phyloP scores from a whole-genome alignment of 1,140 invertebrate species.

The Popillia japonica region DNA sequence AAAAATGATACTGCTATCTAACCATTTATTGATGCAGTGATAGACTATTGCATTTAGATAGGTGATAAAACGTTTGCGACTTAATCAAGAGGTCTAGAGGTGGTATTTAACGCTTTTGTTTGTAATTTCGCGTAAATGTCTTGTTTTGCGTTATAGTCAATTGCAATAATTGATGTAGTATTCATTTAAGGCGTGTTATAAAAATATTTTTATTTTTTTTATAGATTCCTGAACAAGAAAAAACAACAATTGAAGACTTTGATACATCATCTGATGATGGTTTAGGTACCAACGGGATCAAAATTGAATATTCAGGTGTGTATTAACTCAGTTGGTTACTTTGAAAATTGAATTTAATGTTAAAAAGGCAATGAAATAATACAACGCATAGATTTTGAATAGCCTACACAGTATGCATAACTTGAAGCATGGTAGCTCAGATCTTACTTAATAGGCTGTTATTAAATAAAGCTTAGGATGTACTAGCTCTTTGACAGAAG shows the following conservation, averaged over 20 bases:
- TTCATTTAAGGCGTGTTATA: not conserved
- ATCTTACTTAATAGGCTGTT: no score
- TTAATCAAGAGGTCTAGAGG: not conserved
- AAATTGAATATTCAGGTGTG: slow-evolving; percentile 4
- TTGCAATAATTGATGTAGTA: not conserved
- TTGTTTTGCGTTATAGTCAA: not conserved
- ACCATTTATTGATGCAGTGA: no score
- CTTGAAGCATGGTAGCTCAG: no score
- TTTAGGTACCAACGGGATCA: not conserved
- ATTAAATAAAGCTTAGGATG: no score
- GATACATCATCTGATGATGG: not conserved
- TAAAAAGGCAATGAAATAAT: not conserved
- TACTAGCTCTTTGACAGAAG: no score
- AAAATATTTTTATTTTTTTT: not conserved
- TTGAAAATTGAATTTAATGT: not conserved
- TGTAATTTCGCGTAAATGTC: not conserved
- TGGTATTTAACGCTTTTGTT: not conserved
- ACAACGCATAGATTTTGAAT: not conserved
- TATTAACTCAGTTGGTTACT: not conserved
- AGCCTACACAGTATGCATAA: no score
- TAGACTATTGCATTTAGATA: not conserved
- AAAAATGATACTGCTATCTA: no score
- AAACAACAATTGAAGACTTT: not conserved
- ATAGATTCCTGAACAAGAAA: not conserved
- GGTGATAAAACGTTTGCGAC: not conserved